phyloP scores from a whole-genome alignment of 2,113 vertebrate species.

The Spheniscus mendiculus region DNA sequence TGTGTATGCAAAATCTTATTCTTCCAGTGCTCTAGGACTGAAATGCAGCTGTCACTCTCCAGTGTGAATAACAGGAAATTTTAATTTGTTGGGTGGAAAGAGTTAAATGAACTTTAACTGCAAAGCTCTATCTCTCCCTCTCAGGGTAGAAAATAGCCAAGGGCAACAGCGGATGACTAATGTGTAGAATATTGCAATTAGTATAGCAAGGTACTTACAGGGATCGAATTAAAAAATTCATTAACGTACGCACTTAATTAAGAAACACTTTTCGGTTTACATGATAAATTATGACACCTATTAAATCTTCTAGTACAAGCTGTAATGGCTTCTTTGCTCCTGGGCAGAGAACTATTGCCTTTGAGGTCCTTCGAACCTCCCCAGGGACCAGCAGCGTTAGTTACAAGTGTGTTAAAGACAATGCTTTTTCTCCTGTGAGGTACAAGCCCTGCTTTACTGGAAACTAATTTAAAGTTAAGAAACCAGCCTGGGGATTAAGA shows the following conservation, averaged over 20 bases:
- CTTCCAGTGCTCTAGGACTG: background rate
- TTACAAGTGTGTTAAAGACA: conserved; percentile 82
- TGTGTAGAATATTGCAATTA: conserved; percentile 99
- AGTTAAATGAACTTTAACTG: conserved; percentile 94
- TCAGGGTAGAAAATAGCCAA: conserved; percentile 98
- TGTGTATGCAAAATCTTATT: background rate
- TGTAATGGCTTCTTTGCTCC: conserved; percentile 95
- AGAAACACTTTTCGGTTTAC: conserved; percentile 99
- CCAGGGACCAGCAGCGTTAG: conserved; percentile 78
- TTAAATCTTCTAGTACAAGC: conserved; percentile 97
- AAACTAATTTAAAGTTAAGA: conserved; percentile 63
- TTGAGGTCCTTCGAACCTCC: conserved; percentile 84
- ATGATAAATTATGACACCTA: conserved; percentile 99
- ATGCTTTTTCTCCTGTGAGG: conserved; percentile 24
- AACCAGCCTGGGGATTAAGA: conserved; percentile 16
- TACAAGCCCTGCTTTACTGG: conserved; percentile 17
- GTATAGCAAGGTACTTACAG: conserved; percentile 99
- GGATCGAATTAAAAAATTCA: conserved; percentile 99
- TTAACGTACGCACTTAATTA: conserved; percentile 99
- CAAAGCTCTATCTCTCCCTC: conserved; percentile 81
- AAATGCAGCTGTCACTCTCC: conserved; percentile 58
- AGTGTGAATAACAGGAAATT: conserved; percentile 48
- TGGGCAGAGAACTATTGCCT: conserved; percentile 87
- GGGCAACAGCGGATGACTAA: conserved; percentile 99
- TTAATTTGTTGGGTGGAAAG: conserved; percentile 85